Evolutionary conservation across 2,888 invertebrate species (phyloP).

Genomic region (Euphydryas editha): DNA sequence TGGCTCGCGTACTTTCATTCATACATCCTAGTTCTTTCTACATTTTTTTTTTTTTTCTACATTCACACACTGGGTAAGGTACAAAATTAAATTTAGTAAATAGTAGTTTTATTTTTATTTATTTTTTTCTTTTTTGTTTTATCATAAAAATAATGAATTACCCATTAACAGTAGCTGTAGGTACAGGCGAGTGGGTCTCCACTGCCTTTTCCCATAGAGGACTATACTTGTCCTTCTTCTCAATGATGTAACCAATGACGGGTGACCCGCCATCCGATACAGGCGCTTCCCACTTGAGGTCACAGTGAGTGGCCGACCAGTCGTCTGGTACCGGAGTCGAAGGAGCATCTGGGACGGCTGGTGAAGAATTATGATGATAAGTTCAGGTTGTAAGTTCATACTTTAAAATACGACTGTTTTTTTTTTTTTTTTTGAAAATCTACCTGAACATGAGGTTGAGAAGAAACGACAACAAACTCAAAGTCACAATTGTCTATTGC

Average conservation of each 20-base stretch:
- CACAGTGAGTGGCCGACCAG: constrained; percentile 84
- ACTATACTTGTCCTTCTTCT: constrained; percentile 96
- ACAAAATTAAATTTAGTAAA: too few species aligned
- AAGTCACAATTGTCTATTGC: too few species aligned
- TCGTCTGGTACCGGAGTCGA: constrained; percentile 95
- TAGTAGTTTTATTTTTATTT: too few species aligned
- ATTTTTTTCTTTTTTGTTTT: too few species aligned
- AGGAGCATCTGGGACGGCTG: constrained; percentile 94
- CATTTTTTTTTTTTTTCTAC: too few species aligned
- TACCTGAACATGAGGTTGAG: too few species aligned
- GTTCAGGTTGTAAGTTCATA: neutral
- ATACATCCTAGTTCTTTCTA: too few species aligned
- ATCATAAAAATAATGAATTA: constrained; percentile 48
- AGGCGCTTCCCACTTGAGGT: constrained; percentile 95
- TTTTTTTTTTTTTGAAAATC: too few species aligned
- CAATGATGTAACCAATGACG: constrained; percentile 95
- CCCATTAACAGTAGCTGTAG: constrained; percentile 93
- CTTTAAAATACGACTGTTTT: too few species aligned
- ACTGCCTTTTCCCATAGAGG: constrained; percentile 96
- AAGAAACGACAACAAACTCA: too few species aligned
- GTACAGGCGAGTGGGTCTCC: constrained; percentile 89
- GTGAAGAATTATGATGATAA: neutral
- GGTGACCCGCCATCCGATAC: constrained; percentile 96
- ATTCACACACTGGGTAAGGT: too few species aligned
- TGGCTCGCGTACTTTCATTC: too few species aligned